Base-by-base conservation (phyloP, 30 jellyfish, hydroid and myxozoan genomes). In the Mastigias papua region DNA sequence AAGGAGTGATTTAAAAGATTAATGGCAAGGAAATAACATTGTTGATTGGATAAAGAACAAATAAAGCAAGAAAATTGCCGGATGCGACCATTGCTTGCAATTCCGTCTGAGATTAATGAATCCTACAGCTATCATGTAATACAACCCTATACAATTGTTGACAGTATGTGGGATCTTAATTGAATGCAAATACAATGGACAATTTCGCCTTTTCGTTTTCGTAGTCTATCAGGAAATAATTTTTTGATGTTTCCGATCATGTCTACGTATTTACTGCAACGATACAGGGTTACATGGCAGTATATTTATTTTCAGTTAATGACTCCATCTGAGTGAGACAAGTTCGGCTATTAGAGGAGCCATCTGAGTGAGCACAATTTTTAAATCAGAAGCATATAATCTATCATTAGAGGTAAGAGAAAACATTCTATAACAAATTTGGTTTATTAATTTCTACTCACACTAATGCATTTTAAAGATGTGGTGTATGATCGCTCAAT, bases 201-300 rank as follows among this genome's bases (percentile, higher is more conserved):
- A 5, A 7, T 17, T 57, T 23, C 69, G 27, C 23, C 30, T 20
- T 57, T 10, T 57, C 30, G 69, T 19, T 57, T 63, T 8, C 74
- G 6, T 63, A 3, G 3, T 63, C 37, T 23, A 25, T 6, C 74
- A 63, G 74, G 74, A 63, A 63, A 63, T 63, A n/a, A 9, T 26
- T 63, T 17, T 26, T 20, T 63, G 5, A 63, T 63, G 74, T 27
- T 63, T 63, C 74, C 74, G 67, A 54, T 54, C 67, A 54, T 21
- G 9, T 54, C 27, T 54, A 54, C 17, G 67, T 54, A 16, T 6
- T 54, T 54, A 19, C 27, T 54, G 23, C 67, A 54, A 5, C 3
- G 26, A 54, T 6, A 54, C 16, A 6, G 60, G 13, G 16, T 46
- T n/a, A n/a, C 7, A 42, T 4, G 13, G 54, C 54, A 42, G 54